phyloP scores from a whole-genome alignment of 2,888 invertebrate genomes.

The Phaonia tiefii region DNA sequence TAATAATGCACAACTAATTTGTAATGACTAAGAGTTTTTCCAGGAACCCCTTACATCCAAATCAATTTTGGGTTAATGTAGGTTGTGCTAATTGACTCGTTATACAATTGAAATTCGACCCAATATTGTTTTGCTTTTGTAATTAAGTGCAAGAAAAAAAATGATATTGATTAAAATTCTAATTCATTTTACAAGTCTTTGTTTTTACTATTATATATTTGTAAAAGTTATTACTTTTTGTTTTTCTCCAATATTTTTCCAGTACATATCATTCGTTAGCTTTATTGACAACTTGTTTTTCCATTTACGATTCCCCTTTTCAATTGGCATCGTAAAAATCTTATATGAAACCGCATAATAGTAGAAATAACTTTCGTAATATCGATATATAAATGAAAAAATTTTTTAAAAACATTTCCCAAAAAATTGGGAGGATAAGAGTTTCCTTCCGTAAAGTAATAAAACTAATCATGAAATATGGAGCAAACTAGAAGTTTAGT shows the following conservation, averaged over 20 bases:
- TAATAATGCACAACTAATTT: constrained; percentile 51
- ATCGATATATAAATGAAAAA: no score
- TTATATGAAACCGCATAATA: constrained; percentile 64
- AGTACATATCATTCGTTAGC: constrained; percentile 45
- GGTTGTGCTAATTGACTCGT: no score
- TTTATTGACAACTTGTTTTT: constrained; percentile 53
- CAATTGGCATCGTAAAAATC: constrained; percentile 54
- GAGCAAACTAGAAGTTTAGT: constrained; percentile 58
- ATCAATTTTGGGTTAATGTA: no score
- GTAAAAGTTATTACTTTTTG: no score
- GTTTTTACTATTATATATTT: no score
- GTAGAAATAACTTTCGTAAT: neutral
- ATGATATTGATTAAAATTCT: constrained; percentile 26
- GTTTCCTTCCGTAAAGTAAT: constrained; percentile 7
- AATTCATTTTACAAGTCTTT: neutral
- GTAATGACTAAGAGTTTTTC: constrained; percentile 10
- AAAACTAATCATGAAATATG: constrained; percentile 35
- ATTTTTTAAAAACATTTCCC: neutral
- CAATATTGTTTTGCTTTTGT: constrained; percentile 31
- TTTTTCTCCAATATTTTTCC: no score
- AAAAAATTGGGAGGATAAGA: neutral
- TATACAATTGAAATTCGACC: no score
- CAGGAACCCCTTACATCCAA: no score
- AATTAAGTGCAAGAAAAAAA: constrained; percentile 30
- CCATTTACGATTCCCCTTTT: constrained; percentile 35